Evolutionary conservation across 2,888 invertebrate species (phyloP), one percentile per base, ranked within the genome.

Genomic region (Poecilus cupreus): DNA sequence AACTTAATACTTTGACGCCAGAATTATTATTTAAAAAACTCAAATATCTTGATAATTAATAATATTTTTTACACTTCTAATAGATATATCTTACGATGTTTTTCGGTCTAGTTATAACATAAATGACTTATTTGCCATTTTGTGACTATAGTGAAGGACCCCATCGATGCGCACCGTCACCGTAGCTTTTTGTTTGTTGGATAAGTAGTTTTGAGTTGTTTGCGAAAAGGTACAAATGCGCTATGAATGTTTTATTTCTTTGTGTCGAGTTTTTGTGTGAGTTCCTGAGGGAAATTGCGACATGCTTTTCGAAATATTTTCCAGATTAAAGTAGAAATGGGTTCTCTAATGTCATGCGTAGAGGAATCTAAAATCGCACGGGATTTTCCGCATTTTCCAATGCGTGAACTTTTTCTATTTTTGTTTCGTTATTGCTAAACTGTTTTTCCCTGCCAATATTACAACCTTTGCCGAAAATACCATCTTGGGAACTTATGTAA

Each of bases 191-290:
- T 54, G 54, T 54, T 54, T 54, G 20, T 32, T 32, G 10, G 22
- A 3, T 32, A 32, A 18, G 54, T 20, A 20, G 20, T 20, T 20
- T 8, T 18, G 54, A 54, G 54, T 60, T 32, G 32, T 32, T 8
- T 32, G 5, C 32, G 60, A 60, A 60, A 18, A 20, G 54, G 20
- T 54, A 18, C n/a, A n/a, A n/a, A 32, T 54, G 60, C 26, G 20
- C 54, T 54, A 54, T 54, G 60, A 60, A 60, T 60, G 60, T 60
- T 60, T 60, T 60, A 60, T 60, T 43, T 60, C n/a, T 60, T 60
- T 60, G 60, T 60, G 22, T 26, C 26, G n/a, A 54, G n/a, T 54
- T 43, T 43, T 13, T 22, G 51, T 10, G 24, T 26, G 60, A 5
- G 60, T 60, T 24, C 60, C 60, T 22, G n/a, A 60, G 60, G 60